These are phyloP conservation scores for Harpagifer antarcticus DNA, from an alignment of 2,797 vertebrate species.

Conservation along the genomic window DNA sequence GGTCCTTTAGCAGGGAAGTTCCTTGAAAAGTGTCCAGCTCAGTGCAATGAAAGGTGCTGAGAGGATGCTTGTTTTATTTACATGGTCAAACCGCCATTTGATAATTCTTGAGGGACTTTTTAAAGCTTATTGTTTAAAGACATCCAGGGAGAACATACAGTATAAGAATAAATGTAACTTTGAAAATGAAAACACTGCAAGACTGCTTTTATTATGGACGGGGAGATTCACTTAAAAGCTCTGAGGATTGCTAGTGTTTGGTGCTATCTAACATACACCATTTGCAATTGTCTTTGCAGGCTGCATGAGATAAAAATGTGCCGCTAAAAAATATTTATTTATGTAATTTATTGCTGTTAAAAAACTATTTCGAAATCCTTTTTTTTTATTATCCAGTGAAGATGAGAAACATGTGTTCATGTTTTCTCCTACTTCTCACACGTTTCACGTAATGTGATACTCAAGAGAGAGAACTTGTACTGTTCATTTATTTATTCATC, in stretches of 20 bases:
- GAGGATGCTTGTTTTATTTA: no score
- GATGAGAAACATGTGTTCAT: background rate
- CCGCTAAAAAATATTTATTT: background rate
- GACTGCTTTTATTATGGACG: background rate
- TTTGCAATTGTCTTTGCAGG: background rate
- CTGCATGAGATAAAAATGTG: background rate
- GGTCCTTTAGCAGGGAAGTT: background rate
- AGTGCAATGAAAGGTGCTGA: background rate
- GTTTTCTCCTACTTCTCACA: background rate
- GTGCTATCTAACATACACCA: background rate
- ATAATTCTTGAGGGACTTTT: no score
- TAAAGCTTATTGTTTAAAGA: background rate
- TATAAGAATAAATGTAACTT: background rate
- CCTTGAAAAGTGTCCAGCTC: constrained; percentile 19
- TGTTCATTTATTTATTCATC: constrained; percentile 27
- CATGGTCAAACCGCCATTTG: no score
- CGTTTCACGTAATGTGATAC: background rate
- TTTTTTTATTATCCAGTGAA: background rate
- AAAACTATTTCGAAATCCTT: background rate
- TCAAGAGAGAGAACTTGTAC: background rate
- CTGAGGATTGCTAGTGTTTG: background rate
- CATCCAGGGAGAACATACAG: background rate
- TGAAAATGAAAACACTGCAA: background rate
- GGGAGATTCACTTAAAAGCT: background rate
- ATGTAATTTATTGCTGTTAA: background rate